These are phyloP conservation scores for Urosaurus nigricauda DNA, from an alignment of 2,797 vertebrate species.

Conservation along the genomic window DNA sequence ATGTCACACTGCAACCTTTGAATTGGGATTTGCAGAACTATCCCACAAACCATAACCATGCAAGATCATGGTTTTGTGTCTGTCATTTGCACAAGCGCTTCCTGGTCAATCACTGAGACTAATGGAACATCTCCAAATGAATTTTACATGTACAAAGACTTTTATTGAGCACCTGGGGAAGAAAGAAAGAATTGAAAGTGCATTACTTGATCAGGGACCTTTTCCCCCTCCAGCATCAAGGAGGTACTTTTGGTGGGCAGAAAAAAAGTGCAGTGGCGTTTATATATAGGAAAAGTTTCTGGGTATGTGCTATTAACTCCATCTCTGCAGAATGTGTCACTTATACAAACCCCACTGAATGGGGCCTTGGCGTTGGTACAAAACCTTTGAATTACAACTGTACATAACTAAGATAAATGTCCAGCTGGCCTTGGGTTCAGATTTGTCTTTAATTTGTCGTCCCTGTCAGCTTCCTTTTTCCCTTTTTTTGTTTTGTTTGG, in stretches of 20 bases:
- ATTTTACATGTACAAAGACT: neutral
- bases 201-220: neutral
- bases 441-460: neutral
- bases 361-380: neutral
- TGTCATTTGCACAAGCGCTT: too few relatives aligned
- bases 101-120: too few relatives aligned
- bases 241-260: neutral
- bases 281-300: neutral
- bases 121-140: too few relatives aligned
- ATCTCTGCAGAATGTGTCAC: neutral
- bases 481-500: constrained; percentile 20
- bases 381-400: neutral
- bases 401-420: constrained; percentile 1
- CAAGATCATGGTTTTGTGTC: neutral
- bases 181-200: neutral
- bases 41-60: too few relatives aligned
- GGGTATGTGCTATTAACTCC: neutral
- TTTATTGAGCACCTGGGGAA: neutral
- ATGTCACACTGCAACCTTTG: too few relatives aligned
- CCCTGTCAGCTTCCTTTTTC: constrained; percentile 9
- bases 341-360: neutral
- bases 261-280: neutral
- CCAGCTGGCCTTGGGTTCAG: constrained; percentile 12
- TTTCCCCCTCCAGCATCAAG: neutral
- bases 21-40: neutral